Conservation (phyloP, 1,140 invertebrate genomes). For the Euura saliciscinereae region DNA sequence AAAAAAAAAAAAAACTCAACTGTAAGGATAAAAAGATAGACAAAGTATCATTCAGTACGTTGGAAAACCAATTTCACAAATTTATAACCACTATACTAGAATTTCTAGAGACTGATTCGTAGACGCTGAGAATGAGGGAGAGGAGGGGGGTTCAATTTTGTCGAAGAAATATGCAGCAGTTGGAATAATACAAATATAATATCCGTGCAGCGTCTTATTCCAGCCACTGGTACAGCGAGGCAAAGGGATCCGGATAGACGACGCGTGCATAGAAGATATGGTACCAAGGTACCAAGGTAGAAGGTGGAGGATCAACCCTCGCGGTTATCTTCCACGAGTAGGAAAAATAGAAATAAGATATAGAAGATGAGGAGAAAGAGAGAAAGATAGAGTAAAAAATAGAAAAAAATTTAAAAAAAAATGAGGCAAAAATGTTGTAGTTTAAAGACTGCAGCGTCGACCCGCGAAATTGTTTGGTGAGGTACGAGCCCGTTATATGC, state of each 20-base stretch:
- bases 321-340: no score
- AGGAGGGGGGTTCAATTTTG: conserved; percentile 33
- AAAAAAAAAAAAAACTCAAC: no score
- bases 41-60: no score
- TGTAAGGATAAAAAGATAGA: no score
- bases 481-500: not conserved
- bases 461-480: conserved; percentile 6
- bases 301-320: no score
- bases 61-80: no score
- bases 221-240: conserved; percentile 28
- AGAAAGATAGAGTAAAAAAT: not conserved
- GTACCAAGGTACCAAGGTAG: no score
- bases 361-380: not conserved
- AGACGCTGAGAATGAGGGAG: not conserved
- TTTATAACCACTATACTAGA: no score
- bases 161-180: conserved; percentile 25
- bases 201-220: conserved; percentile 36
- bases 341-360: no score
- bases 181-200: conserved; percentile 23
- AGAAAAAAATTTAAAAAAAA: not conserved
- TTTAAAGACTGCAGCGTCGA: conserved; percentile 4
- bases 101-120: not conserved
- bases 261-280: no score
- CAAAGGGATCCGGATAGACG: no score
- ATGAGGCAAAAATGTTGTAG: not conserved